Evolutionary conservation across 2,113 vertebrate genomes (phyloP).

Genomic region (Seriola dumerili): DNA sequence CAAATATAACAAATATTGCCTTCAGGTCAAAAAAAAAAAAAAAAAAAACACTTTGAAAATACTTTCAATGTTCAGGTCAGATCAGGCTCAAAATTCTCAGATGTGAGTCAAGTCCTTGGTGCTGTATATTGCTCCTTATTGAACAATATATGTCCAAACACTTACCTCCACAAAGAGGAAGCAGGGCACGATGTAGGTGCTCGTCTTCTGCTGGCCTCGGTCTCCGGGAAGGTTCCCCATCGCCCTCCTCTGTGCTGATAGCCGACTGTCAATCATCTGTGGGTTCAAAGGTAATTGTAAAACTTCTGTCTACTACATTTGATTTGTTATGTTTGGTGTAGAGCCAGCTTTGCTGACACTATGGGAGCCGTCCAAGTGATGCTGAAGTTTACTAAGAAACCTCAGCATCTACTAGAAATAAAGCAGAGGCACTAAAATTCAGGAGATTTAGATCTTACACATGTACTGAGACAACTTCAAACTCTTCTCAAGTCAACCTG

Average conservation of each 20-base stretch:
- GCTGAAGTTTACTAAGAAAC: neutral
- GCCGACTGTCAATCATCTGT: slow-evolving; percentile 75
- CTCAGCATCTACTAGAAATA: neutral
- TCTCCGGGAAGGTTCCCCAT: slow-evolving; percentile 66
- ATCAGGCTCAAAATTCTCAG: slow-evolving; percentile 15
- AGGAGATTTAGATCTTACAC: neutral
- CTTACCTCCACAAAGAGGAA: slow-evolving; percentile 87
- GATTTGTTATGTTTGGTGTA: neutral
- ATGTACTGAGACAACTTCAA: neutral
- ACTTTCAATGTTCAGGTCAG: neutral
- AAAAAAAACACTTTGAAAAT: neutral
- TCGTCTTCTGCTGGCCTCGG: slow-evolving; percentile 77
- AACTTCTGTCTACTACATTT: slow-evolving; percentile 2
- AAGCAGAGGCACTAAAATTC: neutral
- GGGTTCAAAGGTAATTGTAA: slow-evolving; percentile 37
- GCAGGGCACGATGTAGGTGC: slow-evolving; percentile 86
- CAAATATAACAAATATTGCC: neutral
- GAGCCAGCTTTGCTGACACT: neutral
- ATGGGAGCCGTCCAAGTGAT: neutral
- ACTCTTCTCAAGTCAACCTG: neutral
- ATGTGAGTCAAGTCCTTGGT: neutral
- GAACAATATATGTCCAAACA: slow-evolving; percentile 5
- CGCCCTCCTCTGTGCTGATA: slow-evolving; percentile 64
- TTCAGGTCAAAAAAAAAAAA: neutral
- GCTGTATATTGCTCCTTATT: neutral